A percentile compares a stretch with the other conserved stretches of the same genome.
Conservation (phyloP, 1,140 invertebrate species). For the Megalopta genalis region DNA sequence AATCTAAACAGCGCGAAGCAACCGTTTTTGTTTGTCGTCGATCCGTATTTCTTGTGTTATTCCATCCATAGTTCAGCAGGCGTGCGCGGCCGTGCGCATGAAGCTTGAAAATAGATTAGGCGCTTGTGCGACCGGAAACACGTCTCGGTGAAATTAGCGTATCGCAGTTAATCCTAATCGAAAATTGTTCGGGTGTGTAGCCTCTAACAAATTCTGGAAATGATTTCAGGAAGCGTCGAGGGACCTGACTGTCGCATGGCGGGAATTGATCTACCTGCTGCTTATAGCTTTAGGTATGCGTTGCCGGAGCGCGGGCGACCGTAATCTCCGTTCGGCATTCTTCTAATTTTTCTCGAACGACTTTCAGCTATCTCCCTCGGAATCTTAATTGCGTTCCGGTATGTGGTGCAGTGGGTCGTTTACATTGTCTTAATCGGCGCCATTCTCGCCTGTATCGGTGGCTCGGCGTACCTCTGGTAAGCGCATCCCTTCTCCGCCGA, state of each 20-base stretch:
- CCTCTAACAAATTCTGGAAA: neutral
- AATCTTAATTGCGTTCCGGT: conserved; percentile 83
- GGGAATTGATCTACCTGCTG: conserved; percentile 83
- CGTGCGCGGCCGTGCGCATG: neutral
- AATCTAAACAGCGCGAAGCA: neutral
- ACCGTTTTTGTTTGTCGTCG: neutral
- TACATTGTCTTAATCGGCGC: conserved; percentile 85
- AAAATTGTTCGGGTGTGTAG: no score
- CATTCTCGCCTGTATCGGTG: conserved; percentile 81
- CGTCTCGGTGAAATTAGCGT: neutral
- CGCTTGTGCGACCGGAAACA: neutral
- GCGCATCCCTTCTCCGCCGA: neutral
- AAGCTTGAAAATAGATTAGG: neutral
- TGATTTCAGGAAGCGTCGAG: conserved; percentile 82
- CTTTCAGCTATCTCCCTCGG: conserved; percentile 82
- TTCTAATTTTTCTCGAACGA: conserved; percentile 2
- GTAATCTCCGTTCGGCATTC: neutral
- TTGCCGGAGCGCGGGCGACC: neutral
- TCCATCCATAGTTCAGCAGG: neutral
- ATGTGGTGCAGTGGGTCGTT: conserved; percentile 84
- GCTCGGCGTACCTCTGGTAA: conserved; percentile 86
- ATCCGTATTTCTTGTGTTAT: neutral
- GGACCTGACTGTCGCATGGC: conserved; percentile 84
- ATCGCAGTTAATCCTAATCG: no score
- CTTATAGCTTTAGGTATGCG: conserved; percentile 83